A percentile compares a stretch with the other conserved stretches of the same genome.
These are phyloP conservation scores for Condylostylus longicornis DNA, from an alignment of 1,140 invertebrate genomes.

Conservation along the genomic window DNA sequence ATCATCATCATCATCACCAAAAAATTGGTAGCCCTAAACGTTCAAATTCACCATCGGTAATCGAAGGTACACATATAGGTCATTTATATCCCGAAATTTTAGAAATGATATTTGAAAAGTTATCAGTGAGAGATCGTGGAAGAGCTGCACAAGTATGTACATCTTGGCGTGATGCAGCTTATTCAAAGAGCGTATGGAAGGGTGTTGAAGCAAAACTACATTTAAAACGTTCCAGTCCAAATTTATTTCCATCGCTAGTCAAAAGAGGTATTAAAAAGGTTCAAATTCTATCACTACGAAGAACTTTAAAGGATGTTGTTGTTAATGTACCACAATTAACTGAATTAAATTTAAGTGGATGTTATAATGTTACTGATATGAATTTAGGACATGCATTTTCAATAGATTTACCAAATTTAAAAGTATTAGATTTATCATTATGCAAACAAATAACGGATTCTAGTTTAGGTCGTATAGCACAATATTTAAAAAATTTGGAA, in stretches of 20 bases:
- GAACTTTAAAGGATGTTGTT: slow-evolving; percentile 74
- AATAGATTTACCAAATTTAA: slow-evolving; percentile 54
- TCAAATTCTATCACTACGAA: slow-evolving; percentile 72
- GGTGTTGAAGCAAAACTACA: slow-evolving; percentile 83
- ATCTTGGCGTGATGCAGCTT: slow-evolving; percentile 80
- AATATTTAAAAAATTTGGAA: slow-evolving; percentile 74
- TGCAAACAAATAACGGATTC: slow-evolving; percentile 90
- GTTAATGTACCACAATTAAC: slow-evolving; percentile 72
- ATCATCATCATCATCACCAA: slow-evolving; percentile 27
- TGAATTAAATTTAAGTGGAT: slow-evolving; percentile 78
- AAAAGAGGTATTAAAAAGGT: slow-evolving; percentile 73
- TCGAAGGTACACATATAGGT: slow-evolving; percentile 61
- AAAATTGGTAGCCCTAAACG: slow-evolving; percentile 33
- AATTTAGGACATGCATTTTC: slow-evolving; percentile 69
- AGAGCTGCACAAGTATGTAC: slow-evolving; percentile 79
- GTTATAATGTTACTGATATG: slow-evolving; percentile 75
- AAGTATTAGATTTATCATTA: slow-evolving; percentile 69
- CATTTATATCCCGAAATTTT: slow-evolving; percentile 83
- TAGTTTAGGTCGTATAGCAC: slow-evolving; percentile 65
- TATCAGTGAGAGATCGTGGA: slow-evolving; percentile 77
- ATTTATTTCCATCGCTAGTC: slow-evolving; percentile 71
- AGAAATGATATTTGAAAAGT: slow-evolving; percentile 77
- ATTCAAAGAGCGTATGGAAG: slow-evolving; percentile 82
- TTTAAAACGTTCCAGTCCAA: slow-evolving; percentile 63
- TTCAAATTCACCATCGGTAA: slow-evolving; percentile 20